Conservation (phyloP, 30 jellyfish, hydroid and myxozoan genomes). For the Rhopilema esculentum region DNA sequence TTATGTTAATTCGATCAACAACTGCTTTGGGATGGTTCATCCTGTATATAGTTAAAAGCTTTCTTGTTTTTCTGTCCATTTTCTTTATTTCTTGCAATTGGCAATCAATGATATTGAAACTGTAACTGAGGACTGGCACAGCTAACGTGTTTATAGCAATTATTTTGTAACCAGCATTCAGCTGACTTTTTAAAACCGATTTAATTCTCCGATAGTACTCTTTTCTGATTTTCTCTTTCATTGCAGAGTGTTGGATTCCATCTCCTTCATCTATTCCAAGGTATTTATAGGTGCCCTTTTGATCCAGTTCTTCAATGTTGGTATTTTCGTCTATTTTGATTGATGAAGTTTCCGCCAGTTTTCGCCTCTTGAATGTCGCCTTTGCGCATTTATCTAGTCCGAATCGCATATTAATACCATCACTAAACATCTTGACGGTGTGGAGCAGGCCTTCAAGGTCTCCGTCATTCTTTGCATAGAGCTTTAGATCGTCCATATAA, state of each 20-base stretch:
- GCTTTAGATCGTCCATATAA: not conserved
- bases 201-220: not conserved
- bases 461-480: not conserved
- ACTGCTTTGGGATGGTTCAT: constrained; percentile 19
- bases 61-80: constrained; percentile 10
- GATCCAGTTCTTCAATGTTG: not conserved
- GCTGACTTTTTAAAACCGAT: not conserved
- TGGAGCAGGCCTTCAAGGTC: not conserved
- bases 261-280: not conserved
- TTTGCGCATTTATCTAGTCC: too few species aligned
- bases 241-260: not conserved
- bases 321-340: not conserved
- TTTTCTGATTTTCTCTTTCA: constrained; percentile 22
- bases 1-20: not conserved
- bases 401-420: not conserved
- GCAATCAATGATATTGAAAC: constrained; percentile 1
- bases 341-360: not conserved
- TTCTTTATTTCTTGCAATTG: not conserved
- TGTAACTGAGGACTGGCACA: not conserved
- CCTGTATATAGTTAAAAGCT: not conserved
- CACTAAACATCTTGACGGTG: not conserved
- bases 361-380: not conserved
- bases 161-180: not conserved
- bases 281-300: not conserved
- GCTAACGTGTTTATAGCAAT: constrained; percentile 2